Base-by-base conservation (phyloP, 2,113 vertebrate species). In the Oryzias celebensis region DNA sequence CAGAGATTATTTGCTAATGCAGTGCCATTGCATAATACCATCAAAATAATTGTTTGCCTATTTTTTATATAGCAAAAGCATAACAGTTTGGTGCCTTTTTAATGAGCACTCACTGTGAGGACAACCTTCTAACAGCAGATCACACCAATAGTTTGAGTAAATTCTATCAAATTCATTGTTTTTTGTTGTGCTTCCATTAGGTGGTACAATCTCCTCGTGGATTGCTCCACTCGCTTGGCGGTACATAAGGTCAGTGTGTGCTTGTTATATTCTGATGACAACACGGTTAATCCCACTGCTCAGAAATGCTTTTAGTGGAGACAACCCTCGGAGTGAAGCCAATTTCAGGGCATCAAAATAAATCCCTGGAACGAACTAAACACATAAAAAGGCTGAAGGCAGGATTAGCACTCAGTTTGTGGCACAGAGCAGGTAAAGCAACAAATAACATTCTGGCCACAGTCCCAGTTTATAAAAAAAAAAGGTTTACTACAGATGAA, bases 341-440 rank as follows among this genome's bases (percentile, higher is more conserved):
- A 22, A 53, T 47, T 47, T 69, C 65, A 75, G 65, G 31, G 7
- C 67, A 73, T 59, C 58, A 64, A 76, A 73, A 74, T 68, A 63
- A 84, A 78, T 84, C 77, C 75, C 68, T 64, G 52, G 68, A 77
- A 75, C 68, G 71, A 75, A 84, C 46, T 51, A 74, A 82, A 80
- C 85, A 82, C 46, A 75, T 80, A 86, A 83, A 78, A 59, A 48
- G 73, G 73, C 65, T 76, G 15, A 80, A 71, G 66, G 71, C 46
- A 0, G 70, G 55, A 63, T 73, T 61, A 69, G 62, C 1, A 42
- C 45, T 44, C 60, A 48, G 31, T 57, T 31, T 53, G 57, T 26
- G 24, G 63, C 42, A 3, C 12, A 23, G 17, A 62, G 36, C 58
- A 48, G 20, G 22, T 17, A 23, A 61, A 74, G 17, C 42, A 55